A percentile compares a stretch with the other conserved stretches of the same genome.
phyloP scores from a whole-genome alignment of 2,888 invertebrate species.

The Deroplatys truncata region DNA sequence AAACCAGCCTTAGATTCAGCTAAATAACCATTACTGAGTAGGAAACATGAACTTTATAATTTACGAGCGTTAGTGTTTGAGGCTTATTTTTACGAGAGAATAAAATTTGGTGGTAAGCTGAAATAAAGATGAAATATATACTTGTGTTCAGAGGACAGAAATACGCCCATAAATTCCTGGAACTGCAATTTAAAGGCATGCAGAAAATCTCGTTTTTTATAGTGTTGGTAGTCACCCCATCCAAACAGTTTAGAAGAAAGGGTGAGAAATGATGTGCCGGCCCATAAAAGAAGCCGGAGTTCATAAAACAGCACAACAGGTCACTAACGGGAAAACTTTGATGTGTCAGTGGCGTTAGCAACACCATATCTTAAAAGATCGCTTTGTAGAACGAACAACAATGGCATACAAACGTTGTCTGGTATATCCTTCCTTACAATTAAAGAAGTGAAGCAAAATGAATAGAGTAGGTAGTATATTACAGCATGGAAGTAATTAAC shows the following conservation, averaged over 20 bases:
- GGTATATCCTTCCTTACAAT: not conserved
- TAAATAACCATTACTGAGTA: not conserved
- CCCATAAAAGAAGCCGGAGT: not conserved
- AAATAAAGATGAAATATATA: not conserved
- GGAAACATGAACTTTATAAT: not conserved
- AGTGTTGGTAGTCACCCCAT: not conserved
- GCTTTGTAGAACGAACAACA: not conserved
- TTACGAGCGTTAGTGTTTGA: not conserved
- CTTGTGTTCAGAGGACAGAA: not conserved
- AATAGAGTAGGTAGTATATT: too few relatives aligned
- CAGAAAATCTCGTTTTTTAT: not conserved
- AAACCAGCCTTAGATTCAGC: not conserved
- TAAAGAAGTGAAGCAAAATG: not conserved
- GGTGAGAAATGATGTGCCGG: not conserved
- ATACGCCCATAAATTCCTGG: not conserved
- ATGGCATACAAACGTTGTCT: not conserved
- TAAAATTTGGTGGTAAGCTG: not conserved
- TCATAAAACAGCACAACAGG: not conserved
- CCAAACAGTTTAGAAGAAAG: not conserved
- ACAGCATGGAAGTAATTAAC: too few relatives aligned
- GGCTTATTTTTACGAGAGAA: slow-evolving; percentile 3
- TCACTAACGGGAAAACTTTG: not conserved
- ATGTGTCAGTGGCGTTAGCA: not conserved
- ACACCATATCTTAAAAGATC: not conserved
- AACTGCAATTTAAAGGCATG: not conserved